Conservation (phyloP, 2,797 vertebrate species). For the Galagoides demidoff region DNA sequence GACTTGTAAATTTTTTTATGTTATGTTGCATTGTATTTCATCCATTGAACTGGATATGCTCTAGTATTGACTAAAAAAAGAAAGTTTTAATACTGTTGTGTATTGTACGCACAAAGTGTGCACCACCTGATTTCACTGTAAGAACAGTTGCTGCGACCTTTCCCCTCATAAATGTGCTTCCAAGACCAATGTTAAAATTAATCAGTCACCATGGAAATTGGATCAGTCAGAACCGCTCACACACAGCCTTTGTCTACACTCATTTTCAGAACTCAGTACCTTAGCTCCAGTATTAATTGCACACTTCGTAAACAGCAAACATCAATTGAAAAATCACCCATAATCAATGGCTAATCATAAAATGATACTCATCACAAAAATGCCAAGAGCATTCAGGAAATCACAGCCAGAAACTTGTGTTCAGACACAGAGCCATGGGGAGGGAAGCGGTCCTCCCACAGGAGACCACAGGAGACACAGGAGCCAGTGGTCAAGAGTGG, state of each 20-base stretch:
- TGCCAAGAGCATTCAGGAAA: constrained; percentile 11
- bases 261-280: background rate
- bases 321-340: constrained; percentile 31
- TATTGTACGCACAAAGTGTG: background rate
- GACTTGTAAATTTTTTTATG: background rate
- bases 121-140: background rate
- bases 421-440: background rate
- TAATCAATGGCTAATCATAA: constrained; percentile 25
- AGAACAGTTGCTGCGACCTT: background rate
- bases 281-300: constrained; percentile 35
- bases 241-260: background rate
- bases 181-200: constrained; percentile 2
- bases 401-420: background rate
- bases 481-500: background rate
- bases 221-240: background rate
- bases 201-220: constrained; percentile 7
- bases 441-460: too few species aligned
- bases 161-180: background rate
- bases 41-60: background rate
- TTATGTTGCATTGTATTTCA: constrained; percentile 5
- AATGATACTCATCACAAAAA: constrained; percentile 27
- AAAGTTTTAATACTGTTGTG: background rate
- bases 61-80: background rate
- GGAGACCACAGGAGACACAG: too few species aligned
- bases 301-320: constrained; percentile 26